Base-by-base conservation (phyloP, 2,797 vertebrate genomes). In the Arvicola amphibius region DNA sequence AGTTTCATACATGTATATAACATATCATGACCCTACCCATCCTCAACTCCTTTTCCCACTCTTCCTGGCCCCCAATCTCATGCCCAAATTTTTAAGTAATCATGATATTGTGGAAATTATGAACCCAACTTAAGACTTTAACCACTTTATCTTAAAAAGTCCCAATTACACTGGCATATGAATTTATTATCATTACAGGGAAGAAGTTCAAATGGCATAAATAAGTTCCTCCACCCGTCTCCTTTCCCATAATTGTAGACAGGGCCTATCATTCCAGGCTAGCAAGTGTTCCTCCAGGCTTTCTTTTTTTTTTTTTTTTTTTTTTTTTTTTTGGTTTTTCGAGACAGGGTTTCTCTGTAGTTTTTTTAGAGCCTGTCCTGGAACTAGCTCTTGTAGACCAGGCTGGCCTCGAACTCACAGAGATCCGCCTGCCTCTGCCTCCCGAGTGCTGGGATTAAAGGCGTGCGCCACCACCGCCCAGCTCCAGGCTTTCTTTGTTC, bases 31-130 rank as follows among this genome's bases (percentile, higher is more conserved):
- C 23, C 46, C 46, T 71, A 53, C 13, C 63, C 6, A 13, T 23
- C n/a, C 51, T 29, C 69, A 32, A 32, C 2, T 13, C n/a, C 29
- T 29, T 2, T 6, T 40, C 27, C 51, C 51, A 43, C 5, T 23
- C 37, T 59, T 25, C 5, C 8, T 32, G n/a, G 53, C 14, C 19
- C 86, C 27, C 21, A 88, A 21, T 43, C 59, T 76, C 53, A 76
- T 5, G 19, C 43, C 25, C 6, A 34, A 46, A 63, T n/a, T 43
- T 90, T 92, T 34, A 95, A 92, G 73, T 90, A 92, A 91, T 29
- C 69, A 81, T 78, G 51, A 95, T 88, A 74, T 63, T 76, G 56
- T 61, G 21, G 53, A 96, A 95, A 79, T 90, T 93, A 94, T 63
- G 92, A 93, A 85, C 14, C 61, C 65, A 21, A 96, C 25, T 85